These are phyloP conservation scores for Melanotaenia pygmaea DNA, from an alignment of 2,797 vertebrate species.

Conservation along the genomic window DNA sequence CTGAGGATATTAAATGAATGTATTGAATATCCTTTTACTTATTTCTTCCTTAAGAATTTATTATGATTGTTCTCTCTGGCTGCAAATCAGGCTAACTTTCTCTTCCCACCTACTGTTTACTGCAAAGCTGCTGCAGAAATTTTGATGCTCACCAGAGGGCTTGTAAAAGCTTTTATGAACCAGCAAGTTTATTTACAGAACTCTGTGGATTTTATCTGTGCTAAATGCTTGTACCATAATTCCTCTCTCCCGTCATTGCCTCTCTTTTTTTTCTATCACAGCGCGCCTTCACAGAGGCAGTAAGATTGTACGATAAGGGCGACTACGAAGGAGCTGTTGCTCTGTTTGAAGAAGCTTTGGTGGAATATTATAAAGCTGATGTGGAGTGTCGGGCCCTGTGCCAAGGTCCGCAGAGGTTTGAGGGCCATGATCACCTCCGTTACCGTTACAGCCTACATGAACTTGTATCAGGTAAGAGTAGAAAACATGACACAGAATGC, in stretches of 20 bases:
- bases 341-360: conserved; percentile 89
- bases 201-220: background rate
- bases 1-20: background rate
- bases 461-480: conserved; percentile 89
- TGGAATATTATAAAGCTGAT: conserved; percentile 90
- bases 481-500: background rate
- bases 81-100: background rate
- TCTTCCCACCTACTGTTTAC: background rate
- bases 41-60: background rate
- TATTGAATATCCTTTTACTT: background rate
- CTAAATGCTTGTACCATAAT: background rate
- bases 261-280: conserved; percentile 60
- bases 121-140: conserved; percentile 2
- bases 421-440: conserved; percentile 87
- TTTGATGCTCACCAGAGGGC: conserved; percentile 6
- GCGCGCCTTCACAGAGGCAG: conserved; percentile 87
- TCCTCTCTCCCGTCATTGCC: conserved; percentile 4
- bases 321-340: conserved; percentile 83
- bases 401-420: conserved; percentile 90
- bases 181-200: conserved; percentile 2
- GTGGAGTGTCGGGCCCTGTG: conserved; percentile 89
- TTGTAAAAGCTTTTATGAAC: conserved; percentile 25
- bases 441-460: conserved; percentile 91
- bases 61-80: background rate
- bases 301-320: conserved; percentile 87